Base-by-base conservation (phyloP, 2,113 vertebrate genomes). In the Paratilapia polleni region DNA sequence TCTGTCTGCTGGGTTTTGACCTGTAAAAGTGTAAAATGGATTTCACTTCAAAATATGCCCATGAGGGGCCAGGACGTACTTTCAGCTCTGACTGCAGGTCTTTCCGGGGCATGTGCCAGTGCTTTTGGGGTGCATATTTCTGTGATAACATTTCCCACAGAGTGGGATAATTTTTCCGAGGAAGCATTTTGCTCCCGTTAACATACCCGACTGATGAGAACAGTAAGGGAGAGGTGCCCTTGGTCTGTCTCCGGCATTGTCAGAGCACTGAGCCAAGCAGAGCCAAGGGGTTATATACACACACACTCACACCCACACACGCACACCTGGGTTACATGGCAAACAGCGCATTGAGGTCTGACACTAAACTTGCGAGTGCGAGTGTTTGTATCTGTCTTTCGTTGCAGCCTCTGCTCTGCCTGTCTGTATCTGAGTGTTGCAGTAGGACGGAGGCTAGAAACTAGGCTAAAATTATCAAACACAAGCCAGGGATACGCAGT, bases 171-270 rank as follows among this genome's bases (percentile, higher is more conserved):
- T 80, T 82, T 84, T 60, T 7, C 0, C 0, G 4, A 58, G 63
- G 22, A 47, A 59, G 26, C 8, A n/a, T 80, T 87, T 81, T 59
- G 60, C 77, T 77, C 38, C 60, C 36, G 56, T 86, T 74, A 84
- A 82, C 78, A 83, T 83, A 61, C 38, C 85, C 13, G 8, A 19
- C 62, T 85, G 85, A 87, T 47, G 66, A 90, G 76, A 88, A 80
- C 60, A 59, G 64, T 43, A 84, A 89, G 26, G 63, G 82, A 84
- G 78, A 82, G 66, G 61, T 89, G 91, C 83, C 84, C 87, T 92
- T 90, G 89, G 78, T 89, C 34, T 64, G 83, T 90, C 83, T 90
- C 34, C 85, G 82, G 74, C 70, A 70, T 87, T 79, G 88, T 92
- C 87, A 83, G 83, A 90, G 76, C 56, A 17, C 83, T 84, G 78